Percentiles rank a stretch among this genome's conserved stretches.
phyloP scores from a whole-genome alignment of 2,113 vertebrate species.

The Oriolus oriolus region DNA sequence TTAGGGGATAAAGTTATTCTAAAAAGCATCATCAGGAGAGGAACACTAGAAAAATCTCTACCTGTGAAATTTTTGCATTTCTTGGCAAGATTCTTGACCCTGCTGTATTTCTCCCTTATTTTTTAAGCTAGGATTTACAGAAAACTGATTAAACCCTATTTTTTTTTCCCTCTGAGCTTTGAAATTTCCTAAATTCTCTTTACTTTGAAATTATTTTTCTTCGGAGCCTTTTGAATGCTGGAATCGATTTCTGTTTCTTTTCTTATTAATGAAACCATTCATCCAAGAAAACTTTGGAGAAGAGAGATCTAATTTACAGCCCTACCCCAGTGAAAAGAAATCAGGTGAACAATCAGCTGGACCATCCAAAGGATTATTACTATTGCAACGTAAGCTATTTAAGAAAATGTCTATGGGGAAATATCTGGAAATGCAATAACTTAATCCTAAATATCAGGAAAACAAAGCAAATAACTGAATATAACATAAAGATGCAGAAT shows the following conservation, averaged over 20 bases:
- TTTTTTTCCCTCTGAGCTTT: neutral
- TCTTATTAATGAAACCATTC: conserved; percentile 52
- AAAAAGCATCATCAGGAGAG: neutral
- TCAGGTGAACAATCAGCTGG: conserved; percentile 29
- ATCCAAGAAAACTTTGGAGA: conserved; percentile 35
- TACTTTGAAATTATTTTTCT: conserved; percentile 33
- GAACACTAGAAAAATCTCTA: neutral
- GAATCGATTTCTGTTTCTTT: conserved; percentile 21
- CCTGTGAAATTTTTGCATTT: neutral
- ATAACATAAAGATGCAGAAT: neutral
- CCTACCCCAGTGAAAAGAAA: conserved; percentile 37
- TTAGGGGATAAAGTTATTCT: neutral
- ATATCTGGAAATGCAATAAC: conserved; percentile 28
- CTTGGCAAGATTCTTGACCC: neutral
- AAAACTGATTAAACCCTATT: neutral
- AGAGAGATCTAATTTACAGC: conserved; percentile 48
- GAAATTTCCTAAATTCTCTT: conserved; percentile 15
- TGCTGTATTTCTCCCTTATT: neutral
- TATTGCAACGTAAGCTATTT: neutral
- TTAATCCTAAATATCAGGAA: conserved; percentile 34
- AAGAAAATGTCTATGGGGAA: conserved; percentile 24
- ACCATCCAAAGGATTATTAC: conserved; percentile 32
- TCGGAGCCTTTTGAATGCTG: neutral
- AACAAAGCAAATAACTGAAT: conserved; percentile 13
- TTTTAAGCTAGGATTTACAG: neutral